Evolutionary conservation across 2,888 invertebrate genomes (phyloP).

Genomic region (Rotaria magnacalcarata): DNA sequence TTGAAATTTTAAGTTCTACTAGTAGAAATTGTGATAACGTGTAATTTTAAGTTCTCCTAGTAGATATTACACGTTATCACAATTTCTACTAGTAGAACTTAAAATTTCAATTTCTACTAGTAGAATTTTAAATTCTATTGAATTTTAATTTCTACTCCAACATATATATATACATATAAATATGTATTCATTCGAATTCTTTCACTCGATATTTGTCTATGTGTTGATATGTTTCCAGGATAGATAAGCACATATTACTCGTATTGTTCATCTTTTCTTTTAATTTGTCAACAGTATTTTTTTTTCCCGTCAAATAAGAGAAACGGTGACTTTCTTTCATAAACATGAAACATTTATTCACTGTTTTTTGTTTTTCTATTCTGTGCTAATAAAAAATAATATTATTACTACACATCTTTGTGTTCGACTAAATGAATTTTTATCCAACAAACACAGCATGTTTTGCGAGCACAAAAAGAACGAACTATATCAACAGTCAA

Average conservation of each 20-base stretch:
- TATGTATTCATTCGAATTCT: background rate
- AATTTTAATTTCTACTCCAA: too few species aligned
- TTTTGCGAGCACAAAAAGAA: too few species aligned
- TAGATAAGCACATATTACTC: background rate
- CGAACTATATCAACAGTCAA: too few species aligned
- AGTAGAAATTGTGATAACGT: too few species aligned
- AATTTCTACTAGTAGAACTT: too few species aligned
- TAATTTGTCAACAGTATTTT: background rate
- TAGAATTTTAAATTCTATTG: too few species aligned
- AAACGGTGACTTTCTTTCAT: background rate
- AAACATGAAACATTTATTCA: background rate
- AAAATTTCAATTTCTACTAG: too few species aligned
- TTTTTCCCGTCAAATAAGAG: background rate
- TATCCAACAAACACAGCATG: too few species aligned
- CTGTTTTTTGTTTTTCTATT: background rate
- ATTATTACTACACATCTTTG: background rate
- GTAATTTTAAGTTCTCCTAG: too few species aligned
- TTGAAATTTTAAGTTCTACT: too few species aligned
- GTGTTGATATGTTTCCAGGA: background rate
- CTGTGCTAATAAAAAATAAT: background rate
- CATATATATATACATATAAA: background rate
- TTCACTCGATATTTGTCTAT: background rate
- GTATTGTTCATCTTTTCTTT: background rate
- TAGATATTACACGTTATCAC: too few species aligned
- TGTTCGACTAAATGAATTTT: too few species aligned